phyloP scores from a whole-genome alignment of 2,797 vertebrate genomes.

The Smutsia gigantea region DNA sequence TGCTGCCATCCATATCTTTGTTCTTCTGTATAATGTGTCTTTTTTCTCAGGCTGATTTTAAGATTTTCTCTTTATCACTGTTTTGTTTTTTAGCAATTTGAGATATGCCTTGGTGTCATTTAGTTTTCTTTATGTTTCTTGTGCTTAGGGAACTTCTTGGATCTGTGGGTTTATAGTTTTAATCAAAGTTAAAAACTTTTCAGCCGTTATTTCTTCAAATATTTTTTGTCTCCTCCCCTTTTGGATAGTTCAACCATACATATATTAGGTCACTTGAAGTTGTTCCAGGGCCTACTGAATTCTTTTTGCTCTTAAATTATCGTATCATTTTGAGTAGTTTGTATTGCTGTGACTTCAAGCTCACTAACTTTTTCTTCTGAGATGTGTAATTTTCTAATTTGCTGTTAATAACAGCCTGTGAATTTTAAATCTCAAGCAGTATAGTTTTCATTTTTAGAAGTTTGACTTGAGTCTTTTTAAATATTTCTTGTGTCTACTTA shows the following conservation, averaged over 20 bases:
- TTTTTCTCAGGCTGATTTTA: not conserved
- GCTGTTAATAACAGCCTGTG: not conserved
- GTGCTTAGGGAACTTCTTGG: not conserved
- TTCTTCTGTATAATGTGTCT: not conserved
- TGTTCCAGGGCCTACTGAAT: not conserved
- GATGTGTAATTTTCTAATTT: not conserved
- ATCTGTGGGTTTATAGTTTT: not conserved
- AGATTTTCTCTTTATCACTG: not conserved
- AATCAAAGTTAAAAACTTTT: not conserved
- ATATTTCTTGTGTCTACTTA: not conserved
- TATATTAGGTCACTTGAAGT: not conserved
- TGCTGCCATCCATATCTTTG: not conserved
- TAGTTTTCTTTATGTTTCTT: not conserved
- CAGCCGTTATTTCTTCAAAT: not conserved
- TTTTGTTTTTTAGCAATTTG: not conserved
- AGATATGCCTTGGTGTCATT: not conserved
- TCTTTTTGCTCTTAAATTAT: not conserved
- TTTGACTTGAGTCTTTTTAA: not conserved
- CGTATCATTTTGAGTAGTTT: not conserved
- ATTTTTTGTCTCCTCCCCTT: not conserved
- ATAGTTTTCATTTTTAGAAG: not conserved
- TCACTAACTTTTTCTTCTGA: not conserved
- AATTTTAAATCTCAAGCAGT: slow-evolving; percentile 16
- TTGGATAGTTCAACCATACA: not conserved
- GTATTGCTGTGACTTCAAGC: not conserved